A percentile compares a stretch with the other conserved stretches of the same genome.
These are phyloP conservation scores for Myrmecophaga tridactyla DNA, from an alignment of 2,113 vertebrate species.

Conservation along the genomic window DNA sequence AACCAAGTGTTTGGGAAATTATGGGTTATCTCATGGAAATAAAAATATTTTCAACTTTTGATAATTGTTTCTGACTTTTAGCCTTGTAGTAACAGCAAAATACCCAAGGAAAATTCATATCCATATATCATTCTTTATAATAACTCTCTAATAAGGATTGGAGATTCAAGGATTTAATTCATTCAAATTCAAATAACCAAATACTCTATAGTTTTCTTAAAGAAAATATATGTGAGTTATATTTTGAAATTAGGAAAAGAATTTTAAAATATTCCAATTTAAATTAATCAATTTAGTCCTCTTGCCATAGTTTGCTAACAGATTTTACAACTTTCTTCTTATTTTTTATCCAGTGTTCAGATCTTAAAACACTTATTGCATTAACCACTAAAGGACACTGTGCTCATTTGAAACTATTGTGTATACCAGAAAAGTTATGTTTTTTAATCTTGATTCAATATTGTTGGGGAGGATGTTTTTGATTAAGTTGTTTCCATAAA, in stretches of 20 bases:
- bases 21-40: neutral
- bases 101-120: neutral
- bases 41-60: neutral
- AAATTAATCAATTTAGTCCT: neutral
- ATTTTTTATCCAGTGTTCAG: neutral
- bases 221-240: neutral
- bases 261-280: neutral
- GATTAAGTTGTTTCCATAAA: too few species aligned
- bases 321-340: neutral
- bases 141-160: neutral
- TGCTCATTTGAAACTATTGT: too few species aligned
- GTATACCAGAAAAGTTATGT: too few species aligned
- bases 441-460: too few species aligned
- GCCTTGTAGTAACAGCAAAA: neutral
- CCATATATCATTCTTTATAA: neutral
- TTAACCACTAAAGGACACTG: fast-evolving
- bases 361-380: neutral
- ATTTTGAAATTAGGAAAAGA: neutral
- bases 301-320: neutral
- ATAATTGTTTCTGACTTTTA: neutral
- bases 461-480: too few species aligned
- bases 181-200: neutral
- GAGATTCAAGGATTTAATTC: neutral
- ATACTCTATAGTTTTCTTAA: neutral
- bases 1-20: neutral